Percentiles rank a stretch among this genome's conserved stretches.
phyloP scores from a whole-genome alignment of 2,888 invertebrate species.

The Mythimna albipuncta region DNA sequence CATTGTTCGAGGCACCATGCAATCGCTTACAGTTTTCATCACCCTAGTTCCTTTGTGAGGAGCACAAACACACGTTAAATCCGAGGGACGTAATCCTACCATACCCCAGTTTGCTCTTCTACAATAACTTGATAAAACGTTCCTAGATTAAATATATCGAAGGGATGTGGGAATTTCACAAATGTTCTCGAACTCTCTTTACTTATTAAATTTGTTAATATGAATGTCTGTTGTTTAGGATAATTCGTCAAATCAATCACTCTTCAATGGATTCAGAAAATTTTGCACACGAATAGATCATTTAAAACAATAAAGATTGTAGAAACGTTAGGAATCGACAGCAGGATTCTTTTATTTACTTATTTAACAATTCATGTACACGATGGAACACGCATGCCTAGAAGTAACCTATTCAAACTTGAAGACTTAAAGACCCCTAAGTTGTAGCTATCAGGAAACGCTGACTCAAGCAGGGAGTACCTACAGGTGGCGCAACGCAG shows the following conservation, averaged over 20 bases:
- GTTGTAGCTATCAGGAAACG: no score
- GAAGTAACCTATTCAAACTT: no score
- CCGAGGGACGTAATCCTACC: constrained; percentile 29
- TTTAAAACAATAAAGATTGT: no score
- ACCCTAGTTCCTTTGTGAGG: constrained; percentile 44
- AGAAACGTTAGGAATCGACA: no score
- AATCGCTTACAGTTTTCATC: constrained; percentile 41
- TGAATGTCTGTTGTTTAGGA: neutral
- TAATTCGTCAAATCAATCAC: neutral
- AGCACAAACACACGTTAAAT: constrained; percentile 38
- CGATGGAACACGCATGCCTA: no score
- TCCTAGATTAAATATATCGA: constrained; percentile 3
- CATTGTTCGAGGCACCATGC: constrained; percentile 4
- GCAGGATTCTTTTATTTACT: no score
- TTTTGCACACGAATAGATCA: neutral
- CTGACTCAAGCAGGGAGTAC: no score
- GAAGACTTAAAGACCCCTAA: no score
- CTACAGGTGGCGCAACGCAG: no score
- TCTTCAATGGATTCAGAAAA: neutral
- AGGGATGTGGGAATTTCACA: neutral
- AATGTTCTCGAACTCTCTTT: neutral
- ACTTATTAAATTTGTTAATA: neutral
- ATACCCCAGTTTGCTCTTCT: constrained; percentile 13
- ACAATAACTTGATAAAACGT: constrained; percentile 45
- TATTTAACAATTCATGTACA: no score